phyloP scores from a whole-genome alignment of 2,888 invertebrate species.

The Neoitamus cyanurus region DNA sequence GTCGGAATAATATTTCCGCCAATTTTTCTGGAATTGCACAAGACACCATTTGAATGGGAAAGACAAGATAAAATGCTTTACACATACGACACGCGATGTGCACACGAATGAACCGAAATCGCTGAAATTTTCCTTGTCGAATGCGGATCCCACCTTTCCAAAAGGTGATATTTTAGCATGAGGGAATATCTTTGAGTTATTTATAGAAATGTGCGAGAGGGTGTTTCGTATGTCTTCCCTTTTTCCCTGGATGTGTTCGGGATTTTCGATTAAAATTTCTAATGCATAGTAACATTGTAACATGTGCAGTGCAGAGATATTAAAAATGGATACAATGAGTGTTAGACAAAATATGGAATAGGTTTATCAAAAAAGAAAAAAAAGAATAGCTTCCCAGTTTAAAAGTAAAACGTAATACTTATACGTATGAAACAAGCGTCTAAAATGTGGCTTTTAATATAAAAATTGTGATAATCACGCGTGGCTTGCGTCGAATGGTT shows the following conservation, averaged over 20 bases:
- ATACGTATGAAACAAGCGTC: too few relatives aligned
- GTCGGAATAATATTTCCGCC: background rate
- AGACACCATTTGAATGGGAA: background rate
- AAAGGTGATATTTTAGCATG: background rate
- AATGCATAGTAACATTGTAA: background rate
- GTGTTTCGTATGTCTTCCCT: background rate
- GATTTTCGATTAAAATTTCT: background rate
- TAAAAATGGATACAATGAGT: background rate
- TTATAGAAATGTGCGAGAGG: background rate
- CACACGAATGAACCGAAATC: background rate
- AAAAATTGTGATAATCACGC: too few relatives aligned
- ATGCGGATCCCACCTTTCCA: background rate
- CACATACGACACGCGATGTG: background rate
- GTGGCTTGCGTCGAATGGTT: too few relatives aligned
- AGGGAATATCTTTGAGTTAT: background rate
- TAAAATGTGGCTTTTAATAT: too few relatives aligned
- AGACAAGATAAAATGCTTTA: background rate
- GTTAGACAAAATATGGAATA: too few relatives aligned
- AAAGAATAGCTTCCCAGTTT: too few relatives aligned
- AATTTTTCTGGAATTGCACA: background rate
- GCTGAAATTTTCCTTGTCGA: background rate
- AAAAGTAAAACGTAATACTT: too few relatives aligned
- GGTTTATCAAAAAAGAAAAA: too few relatives aligned
- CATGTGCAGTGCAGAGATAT: background rate
- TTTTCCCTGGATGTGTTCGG: background rate